Evolutionary conservation across 1,140 invertebrate species (phyloP).

Genomic region (Glossosoma conforme): DNA sequence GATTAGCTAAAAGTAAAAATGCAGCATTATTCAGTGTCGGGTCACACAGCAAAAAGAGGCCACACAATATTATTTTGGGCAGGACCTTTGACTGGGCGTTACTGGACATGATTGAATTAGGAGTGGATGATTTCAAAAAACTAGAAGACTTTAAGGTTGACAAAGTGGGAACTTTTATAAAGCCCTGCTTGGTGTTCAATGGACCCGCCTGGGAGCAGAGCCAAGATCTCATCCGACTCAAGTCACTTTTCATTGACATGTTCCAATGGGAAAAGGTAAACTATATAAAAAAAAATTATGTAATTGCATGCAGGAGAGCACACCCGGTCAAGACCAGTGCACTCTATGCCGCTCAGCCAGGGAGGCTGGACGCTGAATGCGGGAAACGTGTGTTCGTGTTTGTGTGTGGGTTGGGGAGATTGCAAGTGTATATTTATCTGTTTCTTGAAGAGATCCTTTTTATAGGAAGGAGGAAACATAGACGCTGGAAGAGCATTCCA

Average conservation of each 20-base stretch:
- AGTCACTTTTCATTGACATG: slow-evolving; percentile 88
- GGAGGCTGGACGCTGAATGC: too few species aligned
- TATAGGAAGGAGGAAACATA: too few species aligned
- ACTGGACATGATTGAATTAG: slow-evolving; percentile 95
- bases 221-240: slow-evolving; percentile 74
- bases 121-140: slow-evolving; percentile 75
- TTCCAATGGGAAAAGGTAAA: slow-evolving; percentile 77
- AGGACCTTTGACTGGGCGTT: slow-evolving; percentile 86
- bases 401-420: too few species aligned
- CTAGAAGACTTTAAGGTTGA: slow-evolving; percentile 74
- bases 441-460: too few species aligned
- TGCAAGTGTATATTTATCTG: too few species aligned
- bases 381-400: too few species aligned
- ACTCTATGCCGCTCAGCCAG: too few species aligned
- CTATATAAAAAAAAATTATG: neutral
- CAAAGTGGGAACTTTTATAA: slow-evolving; percentile 76
- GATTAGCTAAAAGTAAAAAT: slow-evolving; percentile 80
- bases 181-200: slow-evolving; percentile 90
- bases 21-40: slow-evolving; percentile 85
- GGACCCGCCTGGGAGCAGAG: slow-evolving; percentile 87
- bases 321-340: too few species aligned
- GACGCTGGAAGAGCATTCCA: too few species aligned
- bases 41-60: slow-evolving; percentile 91
- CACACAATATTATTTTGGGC: slow-evolving; percentile 87
- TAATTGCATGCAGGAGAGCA: too few species aligned